phyloP scores from a whole-genome alignment of 1,140 invertebrate genomes.

The Marisa cornuarietis region DNA sequence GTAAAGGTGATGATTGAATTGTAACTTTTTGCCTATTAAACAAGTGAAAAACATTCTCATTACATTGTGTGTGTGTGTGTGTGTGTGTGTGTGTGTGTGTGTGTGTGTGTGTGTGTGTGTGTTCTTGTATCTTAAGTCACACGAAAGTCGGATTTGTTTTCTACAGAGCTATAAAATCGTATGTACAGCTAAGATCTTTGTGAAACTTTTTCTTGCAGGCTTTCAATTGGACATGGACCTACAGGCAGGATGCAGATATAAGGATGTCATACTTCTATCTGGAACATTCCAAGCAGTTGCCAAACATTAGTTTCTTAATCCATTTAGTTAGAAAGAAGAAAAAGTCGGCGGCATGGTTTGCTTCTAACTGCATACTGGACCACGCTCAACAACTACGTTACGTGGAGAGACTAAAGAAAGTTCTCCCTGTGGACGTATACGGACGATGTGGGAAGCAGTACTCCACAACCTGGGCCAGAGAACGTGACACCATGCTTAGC shows the following conservation, averaged over 20 bases:
- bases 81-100: no score
- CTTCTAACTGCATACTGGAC: slow-evolving; percentile 66
- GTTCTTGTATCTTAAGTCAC: no score
- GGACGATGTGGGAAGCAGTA: slow-evolving; percentile 39
- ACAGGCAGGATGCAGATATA: slow-evolving; percentile 4
- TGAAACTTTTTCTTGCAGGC: not conserved
- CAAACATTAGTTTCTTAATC: not conserved
- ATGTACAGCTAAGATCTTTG: no score
- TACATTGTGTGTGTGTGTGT: no score
- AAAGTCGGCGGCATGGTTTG: slow-evolving; percentile 71
- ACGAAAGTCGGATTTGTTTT: no score
- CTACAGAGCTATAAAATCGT: no score
- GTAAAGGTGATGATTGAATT: no score
- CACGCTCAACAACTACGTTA: slow-evolving; percentile 24
- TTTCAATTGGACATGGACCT: slow-evolving; percentile 27
- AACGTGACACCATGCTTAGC: slow-evolving; percentile 65
- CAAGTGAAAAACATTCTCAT: no score
- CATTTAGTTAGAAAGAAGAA: slow-evolving; percentile 27
- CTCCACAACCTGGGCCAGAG: slow-evolving; percentile 38
- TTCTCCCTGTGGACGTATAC: slow-evolving; percentile 42
- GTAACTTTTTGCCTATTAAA: no score
- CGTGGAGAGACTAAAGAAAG: slow-evolving; percentile 31
- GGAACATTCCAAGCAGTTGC: slow-evolving; percentile 5
- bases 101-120: no score
- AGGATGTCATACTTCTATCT: not conserved